Base-by-base conservation (phyloP, 2,888 invertebrate species). In the Tribolium freemani region DNA sequence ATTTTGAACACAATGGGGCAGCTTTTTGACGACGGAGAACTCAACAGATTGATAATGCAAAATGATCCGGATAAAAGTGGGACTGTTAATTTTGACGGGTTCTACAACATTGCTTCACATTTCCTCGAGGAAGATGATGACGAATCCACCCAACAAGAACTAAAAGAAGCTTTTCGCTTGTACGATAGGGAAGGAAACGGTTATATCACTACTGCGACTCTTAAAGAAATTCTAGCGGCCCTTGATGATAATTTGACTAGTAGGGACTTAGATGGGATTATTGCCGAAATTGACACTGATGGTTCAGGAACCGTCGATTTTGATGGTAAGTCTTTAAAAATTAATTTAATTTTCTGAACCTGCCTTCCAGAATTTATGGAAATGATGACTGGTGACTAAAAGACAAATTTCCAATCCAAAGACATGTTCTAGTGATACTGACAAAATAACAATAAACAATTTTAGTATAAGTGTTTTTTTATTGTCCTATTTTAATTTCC, bases 261-360 rank as follows among this genome's bases (percentile, higher is more conserved):
- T 83, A 91, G 96, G 60, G 97, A 98, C 86, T 90, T 98, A 79
- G 98, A 98, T 85, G 97, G 97, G 79, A 98, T 98, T 89, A 98
- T 98, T 86, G 94, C 95, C 82, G 98, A 98, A 89, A 98, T 98
- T 83, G 98, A 98, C 88, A 97, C 97, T 74, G 98, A 98, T 87
- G 98, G 98, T 67, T 97, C 97, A 77, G 98, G 98, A 84, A 99
- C 98, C 77, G 98, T 99, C 78, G 99, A 99, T 88, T 99, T 99
- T 87, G 98, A 99, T 90, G 98, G 97, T 97, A 88, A 53, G 51
- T 61, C 21, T n/a, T n/a, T n/a, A 38, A 45, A 45, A 58, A 44
- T 0, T 5, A 4, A 31, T 46, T 4, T 57, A 53, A n/a, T 54
- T 21, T 13, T 11, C 50, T 6, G 1, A 21, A 30, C 50, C 50